Base-by-base conservation (phyloP, 2,113 vertebrate genomes). In the Syngnathus scovelli region DNA sequence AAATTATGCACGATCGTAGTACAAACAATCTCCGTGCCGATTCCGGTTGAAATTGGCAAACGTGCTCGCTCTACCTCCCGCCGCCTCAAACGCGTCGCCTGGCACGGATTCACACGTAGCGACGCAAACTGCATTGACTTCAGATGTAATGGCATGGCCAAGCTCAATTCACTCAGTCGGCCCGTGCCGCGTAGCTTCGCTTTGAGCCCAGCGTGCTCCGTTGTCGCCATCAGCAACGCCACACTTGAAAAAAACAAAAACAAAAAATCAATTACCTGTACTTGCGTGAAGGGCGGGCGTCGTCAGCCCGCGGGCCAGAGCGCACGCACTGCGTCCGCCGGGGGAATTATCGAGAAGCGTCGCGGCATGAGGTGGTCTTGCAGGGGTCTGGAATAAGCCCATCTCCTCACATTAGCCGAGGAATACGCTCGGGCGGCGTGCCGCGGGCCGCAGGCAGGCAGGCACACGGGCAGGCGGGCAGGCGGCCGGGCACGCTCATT, bases 251-350 rank as follows among this genome's bases (percentile, higher is more conserved):
- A 43, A 33, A 43, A 43, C n/a, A n/a, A 43, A 43, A 43, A 41
- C 8, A 11, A 71, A 65, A 86, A 89, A 89, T 88, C 83, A 83
- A 83, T 87, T 84, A 82, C 81, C 12, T 15, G 44, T 15, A 36
- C 55, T 83, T 68, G 74, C 74, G 64, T 62, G 61, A 44, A 62
- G 70, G 66, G 73, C 58, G 64, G 74, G 77, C 51, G 58, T 86
- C 70, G 80, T 81, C 52, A 43, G 71, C 67, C 70, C 72, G 63
- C 52, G 44, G 69, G 69, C 48, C 9, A 66, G 74, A 85, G 74
- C 43, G 23, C 76, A 68, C 75, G 68, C 67, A 76, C 80, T 66
- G 21, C 19, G 36, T 41, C 59, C 59, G 41, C 38, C 38, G n/a
- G 81, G 70, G 33, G 74, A 62, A 78, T 82, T 74, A 81, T 80